Percentiles rank a stretch among this genome's conserved stretches.
Conservation (phyloP, 2,888 invertebrate genomes). For the Acanthosepion esculentum region DNA sequence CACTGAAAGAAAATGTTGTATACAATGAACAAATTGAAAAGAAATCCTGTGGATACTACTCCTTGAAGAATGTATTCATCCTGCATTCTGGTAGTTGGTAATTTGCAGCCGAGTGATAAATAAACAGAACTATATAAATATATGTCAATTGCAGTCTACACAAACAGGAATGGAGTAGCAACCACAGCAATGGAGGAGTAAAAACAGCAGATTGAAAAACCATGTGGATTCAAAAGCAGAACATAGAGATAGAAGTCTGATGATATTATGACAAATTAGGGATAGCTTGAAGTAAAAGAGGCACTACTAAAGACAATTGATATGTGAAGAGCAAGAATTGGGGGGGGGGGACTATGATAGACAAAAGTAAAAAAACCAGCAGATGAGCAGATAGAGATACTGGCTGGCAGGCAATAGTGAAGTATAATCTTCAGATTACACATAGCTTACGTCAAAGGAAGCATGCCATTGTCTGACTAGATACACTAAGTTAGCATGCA, state of each 20-base stretch:
- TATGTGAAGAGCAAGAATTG: background rate
- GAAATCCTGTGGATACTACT: slow-evolving; percentile 33
- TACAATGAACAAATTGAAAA: background rate
- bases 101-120: background rate
- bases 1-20: background rate
- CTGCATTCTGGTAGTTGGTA: slow-evolving; percentile 21
- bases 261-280: background rate
- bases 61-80: background rate
- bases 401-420: slow-evolving; percentile 21
- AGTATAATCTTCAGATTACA: slow-evolving; percentile 33
- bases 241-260: background rate
- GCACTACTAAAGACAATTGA: slow-evolving; percentile 11
- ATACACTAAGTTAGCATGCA: slow-evolving; percentile 42
- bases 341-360: background rate
- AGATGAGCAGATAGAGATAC: background rate
- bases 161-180: slow-evolving; percentile 15
- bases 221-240: background rate
- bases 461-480: slow-evolving; percentile 24
- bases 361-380: background rate
- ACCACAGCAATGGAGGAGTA: background rate
- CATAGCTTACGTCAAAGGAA: slow-evolving; percentile 33
- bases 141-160: slow-evolving; percentile 33
- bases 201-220: background rate
- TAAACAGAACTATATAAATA: slow-evolving; percentile 17
- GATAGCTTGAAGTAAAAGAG: background rate